Percentiles rank a stretch among this genome's conserved stretches.
phyloP scores from a whole-genome alignment of 1,140 invertebrate species.

The Calycopis cecrops region DNA sequence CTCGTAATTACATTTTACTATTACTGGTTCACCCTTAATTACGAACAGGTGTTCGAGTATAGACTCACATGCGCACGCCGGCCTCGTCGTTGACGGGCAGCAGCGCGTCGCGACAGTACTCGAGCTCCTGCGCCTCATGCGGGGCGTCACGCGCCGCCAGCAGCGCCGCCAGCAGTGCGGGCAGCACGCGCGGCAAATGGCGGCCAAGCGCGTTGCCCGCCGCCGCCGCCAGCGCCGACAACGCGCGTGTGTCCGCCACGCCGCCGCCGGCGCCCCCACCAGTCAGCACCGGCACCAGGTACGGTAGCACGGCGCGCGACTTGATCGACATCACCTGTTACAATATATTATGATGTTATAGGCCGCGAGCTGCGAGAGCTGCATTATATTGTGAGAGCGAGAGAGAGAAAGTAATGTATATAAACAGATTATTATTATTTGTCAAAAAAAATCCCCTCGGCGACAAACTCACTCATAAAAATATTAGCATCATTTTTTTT shows the following conservation, averaged over 20 bases:
- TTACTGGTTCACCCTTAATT: no score
- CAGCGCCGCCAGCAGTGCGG: constrained; percentile 83
- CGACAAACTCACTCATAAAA: no score
- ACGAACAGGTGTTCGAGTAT: no score
- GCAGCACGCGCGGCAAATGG: constrained; percentile 85
- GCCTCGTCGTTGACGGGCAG: constrained; percentile 92
- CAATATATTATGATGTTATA: no score
- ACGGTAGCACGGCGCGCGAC: constrained; percentile 95
- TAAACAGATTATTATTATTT: no score
- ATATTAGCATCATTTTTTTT: no score
- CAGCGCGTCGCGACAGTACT: constrained; percentile 95
- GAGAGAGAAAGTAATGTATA: no score
- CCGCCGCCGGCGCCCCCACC: constrained; percentile 80
- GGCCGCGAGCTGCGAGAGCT: no score
- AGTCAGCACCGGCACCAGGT: constrained; percentile 95
- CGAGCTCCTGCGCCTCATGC: constrained; percentile 86
- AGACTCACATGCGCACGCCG: constrained; percentile 79
- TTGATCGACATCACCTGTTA: constrained; percentile 93
- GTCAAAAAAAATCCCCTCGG: no score
- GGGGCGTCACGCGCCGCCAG: constrained; percentile 80
- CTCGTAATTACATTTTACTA: no score
- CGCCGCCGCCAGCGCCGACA: constrained; percentile 91
- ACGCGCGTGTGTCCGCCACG: constrained; percentile 85
- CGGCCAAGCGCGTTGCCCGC: constrained; percentile 77
- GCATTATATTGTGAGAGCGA: no score